Conservation (phyloP, 2,888 invertebrate species). For the Anodontia alba region DNA sequence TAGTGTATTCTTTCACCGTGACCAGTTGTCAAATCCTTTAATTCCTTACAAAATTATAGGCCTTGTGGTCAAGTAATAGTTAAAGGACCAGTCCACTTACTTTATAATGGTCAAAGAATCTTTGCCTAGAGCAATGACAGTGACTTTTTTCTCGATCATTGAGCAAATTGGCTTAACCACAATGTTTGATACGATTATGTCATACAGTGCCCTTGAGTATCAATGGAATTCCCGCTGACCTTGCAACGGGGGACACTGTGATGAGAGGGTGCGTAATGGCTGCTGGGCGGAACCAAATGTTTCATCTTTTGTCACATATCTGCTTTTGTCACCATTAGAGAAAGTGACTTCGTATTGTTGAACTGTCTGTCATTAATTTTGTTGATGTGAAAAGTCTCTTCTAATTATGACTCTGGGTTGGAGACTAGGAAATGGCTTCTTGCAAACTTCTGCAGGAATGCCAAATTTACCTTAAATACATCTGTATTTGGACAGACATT, state of each 20-base stretch:
- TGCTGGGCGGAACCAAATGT: constrained; percentile 9
- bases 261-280: constrained; percentile 17
- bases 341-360: constrained; percentile 12
- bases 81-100: background rate
- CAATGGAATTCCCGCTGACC: constrained; percentile 9
- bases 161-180: constrained; percentile 17
- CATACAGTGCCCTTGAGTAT: constrained; percentile 9
- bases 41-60: constrained; percentile 2
- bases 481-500: too few relatives aligned
- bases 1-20: background rate
- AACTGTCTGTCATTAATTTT: background rate
- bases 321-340: constrained; percentile 14
- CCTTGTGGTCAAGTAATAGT: constrained; percentile 4
- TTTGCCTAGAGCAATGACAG: background rate
- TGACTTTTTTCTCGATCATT: constrained; percentile 16
- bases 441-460: too few relatives aligned
- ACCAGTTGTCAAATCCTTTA: constrained; percentile 5
- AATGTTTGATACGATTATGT: constrained; percentile 13
- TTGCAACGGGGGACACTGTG: background rate
- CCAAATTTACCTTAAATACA: too few relatives aligned
- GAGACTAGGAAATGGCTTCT: background rate
- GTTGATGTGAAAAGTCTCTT: constrained; percentile 20
- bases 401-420: background rate
- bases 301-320: background rate
- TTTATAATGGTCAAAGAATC: constrained; percentile 7